phyloP scores from a whole-genome alignment of 2,888 invertebrate genomes.

The Hemistola chrysoprasaria region DNA sequence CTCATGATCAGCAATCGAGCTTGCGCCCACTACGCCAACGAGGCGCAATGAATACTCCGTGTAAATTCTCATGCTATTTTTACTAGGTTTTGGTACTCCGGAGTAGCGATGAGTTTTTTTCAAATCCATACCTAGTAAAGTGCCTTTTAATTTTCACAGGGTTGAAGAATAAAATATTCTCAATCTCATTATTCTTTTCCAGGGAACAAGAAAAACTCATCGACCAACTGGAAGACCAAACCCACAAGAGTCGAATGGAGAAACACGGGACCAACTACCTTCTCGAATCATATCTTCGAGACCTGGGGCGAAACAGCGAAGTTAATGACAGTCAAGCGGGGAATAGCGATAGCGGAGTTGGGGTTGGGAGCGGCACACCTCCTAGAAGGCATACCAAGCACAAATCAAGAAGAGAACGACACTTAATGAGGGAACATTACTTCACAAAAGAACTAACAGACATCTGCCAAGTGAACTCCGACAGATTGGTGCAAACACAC shows the following conservation, averaged over 20 bases:
- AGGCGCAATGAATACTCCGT: no score
- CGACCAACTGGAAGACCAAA: constrained; percentile 89
- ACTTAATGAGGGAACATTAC: constrained; percentile 79
- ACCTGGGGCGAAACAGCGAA: constrained; percentile 67
- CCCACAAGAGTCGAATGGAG: constrained; percentile 87
- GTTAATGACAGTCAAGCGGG: constrained; percentile 82
- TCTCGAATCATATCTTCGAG: constrained; percentile 87
- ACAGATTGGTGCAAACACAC: constrained; percentile 67
- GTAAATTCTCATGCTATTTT: no score
- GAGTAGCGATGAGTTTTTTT: no score
- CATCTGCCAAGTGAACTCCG: constrained; percentile 78
- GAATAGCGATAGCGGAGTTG: constrained; percentile 87
- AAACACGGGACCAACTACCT: constrained; percentile 91
- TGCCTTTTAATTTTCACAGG: no score
- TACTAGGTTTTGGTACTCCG: no score
- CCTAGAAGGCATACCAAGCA: constrained; percentile 78
- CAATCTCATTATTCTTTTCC: constrained; percentile 25
- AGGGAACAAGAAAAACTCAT: constrained; percentile 90
- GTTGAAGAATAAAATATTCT: neutral
- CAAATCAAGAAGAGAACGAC: constrained; percentile 78
- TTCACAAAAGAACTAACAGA: constrained; percentile 79
- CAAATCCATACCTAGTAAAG: no score
- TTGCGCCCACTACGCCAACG: no score
- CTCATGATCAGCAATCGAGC: no score
- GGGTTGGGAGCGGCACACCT: constrained; percentile 85